These are phyloP conservation scores for Luperina nickerlii DNA, from an alignment of 2,888 invertebrate species.

Conservation along the genomic window DNA sequence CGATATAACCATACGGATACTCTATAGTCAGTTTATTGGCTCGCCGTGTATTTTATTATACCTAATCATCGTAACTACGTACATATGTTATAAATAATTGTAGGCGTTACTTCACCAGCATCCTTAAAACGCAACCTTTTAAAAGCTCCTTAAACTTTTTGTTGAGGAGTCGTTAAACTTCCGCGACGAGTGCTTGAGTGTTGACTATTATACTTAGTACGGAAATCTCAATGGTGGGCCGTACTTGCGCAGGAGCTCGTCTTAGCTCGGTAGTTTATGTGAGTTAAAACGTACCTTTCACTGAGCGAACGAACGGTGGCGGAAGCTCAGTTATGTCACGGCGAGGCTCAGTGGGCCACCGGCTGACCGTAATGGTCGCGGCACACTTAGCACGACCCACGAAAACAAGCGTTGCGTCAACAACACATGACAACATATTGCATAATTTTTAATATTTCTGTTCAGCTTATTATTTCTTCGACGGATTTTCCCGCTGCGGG, in stretches of 20 bases:
- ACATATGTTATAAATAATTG: conserved; percentile 41
- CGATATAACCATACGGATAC: conserved; percentile 55
- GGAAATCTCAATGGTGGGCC: conserved; percentile 52
- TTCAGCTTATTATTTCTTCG: conserved; percentile 58
- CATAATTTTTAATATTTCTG: conserved; percentile 73
- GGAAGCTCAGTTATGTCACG: conserved; percentile 88
- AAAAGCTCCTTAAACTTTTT: conserved; percentile 49
- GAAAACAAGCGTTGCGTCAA: conserved; percentile 88
- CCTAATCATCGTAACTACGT: conserved; percentile 26
- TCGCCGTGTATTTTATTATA: conserved; percentile 33
- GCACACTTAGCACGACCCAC: conserved; percentile 88
- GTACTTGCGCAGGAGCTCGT: conserved; percentile 33
- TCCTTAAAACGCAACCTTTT: conserved; percentile 50
- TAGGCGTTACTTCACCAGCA: conserved; percentile 39
- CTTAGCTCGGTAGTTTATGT: conserved; percentile 61
- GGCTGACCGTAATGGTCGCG: conserved; percentile 87
- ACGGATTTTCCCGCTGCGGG: conserved; percentile 60
- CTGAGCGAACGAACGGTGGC: conserved; percentile 78
- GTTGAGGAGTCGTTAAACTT: conserved; percentile 41
- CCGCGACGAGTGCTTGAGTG: conserved; percentile 31
- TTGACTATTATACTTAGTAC: conserved; percentile 58
- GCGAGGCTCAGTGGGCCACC: conserved; percentile 84
- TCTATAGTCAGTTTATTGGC: conserved; percentile 42
- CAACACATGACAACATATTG: conserved; percentile 84
- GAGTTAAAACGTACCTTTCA: conserved; percentile 81